phyloP scores from a whole-genome alignment of 1,140 invertebrate species.

The Drosophila sulfurigaster region DNA sequence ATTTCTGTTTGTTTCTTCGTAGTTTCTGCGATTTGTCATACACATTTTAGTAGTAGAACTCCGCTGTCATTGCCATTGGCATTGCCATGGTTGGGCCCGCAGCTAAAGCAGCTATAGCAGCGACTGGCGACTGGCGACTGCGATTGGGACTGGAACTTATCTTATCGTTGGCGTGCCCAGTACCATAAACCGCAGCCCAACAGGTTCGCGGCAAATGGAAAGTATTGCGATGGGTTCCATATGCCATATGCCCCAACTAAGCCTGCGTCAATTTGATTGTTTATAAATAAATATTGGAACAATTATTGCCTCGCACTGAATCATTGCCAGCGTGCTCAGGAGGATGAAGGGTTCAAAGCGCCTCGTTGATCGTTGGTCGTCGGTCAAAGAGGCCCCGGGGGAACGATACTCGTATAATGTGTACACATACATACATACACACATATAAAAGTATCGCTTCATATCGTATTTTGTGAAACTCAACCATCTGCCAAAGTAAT shows the following conservation, averaged over 20 bases:
- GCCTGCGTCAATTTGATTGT: slow-evolving; percentile 40
- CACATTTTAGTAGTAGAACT: background rate
- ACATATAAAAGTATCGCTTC: too few relatives aligned
- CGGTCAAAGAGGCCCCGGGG: slow-evolving; percentile 1
- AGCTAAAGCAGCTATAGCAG: background rate
- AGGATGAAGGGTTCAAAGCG: too few relatives aligned
- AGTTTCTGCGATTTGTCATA: slow-evolving; percentile 1
- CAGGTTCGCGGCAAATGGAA: slow-evolving; percentile 2
- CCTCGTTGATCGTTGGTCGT: background rate
- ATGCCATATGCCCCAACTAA: slow-evolving; percentile 10
- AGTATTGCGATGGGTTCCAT: slow-evolving; percentile 1
- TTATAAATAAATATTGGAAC: slow-evolving; percentile 59
- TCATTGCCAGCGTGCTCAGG: background rate
- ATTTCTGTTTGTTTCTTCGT: too few relatives aligned
- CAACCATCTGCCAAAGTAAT: background rate
- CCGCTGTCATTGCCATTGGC: background rate
- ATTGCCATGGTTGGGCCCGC: background rate
- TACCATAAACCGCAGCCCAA: slow-evolving; percentile 2
- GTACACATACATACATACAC: background rate
- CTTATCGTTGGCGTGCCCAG: slow-evolving; percentile 26
- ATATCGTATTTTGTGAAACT: background rate
- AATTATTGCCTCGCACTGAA: slow-evolving; percentile 16
- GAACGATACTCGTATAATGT: background rate
- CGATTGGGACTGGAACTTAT: slow-evolving; percentile 1
- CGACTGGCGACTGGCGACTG: background rate